Conservation (phyloP, 2,888 invertebrate genomes). For the Synanthedon formicaeformis region DNA sequence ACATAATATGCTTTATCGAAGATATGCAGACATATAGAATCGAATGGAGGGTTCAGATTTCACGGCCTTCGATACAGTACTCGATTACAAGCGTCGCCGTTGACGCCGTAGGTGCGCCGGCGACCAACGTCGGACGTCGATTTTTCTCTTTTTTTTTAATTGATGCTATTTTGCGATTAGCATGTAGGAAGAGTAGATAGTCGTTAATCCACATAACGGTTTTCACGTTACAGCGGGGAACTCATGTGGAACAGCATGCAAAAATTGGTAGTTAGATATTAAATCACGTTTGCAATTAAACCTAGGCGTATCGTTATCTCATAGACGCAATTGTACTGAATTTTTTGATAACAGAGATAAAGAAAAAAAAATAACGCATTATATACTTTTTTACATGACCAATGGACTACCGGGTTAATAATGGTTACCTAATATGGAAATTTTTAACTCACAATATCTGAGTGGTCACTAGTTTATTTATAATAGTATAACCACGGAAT, state of each 20-base stretch:
- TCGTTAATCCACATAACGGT: neutral
- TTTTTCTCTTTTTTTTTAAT: slow-evolving; percentile 21
- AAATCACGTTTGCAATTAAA: slow-evolving; percentile 13
- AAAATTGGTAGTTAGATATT: slow-evolving; percentile 25
- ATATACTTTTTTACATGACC: too few species aligned
- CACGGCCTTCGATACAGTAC: slow-evolving; percentile 58
- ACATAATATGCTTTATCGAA: too few species aligned
- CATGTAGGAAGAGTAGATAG: neutral
- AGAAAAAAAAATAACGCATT: too few species aligned
- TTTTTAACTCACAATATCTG: too few species aligned
- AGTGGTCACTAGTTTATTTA: too few species aligned
- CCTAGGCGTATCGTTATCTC: neutral
- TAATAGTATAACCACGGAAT: too few species aligned
- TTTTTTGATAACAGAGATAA: neutral
- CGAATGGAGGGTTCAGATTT: slow-evolving; percentile 57
- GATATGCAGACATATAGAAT: slow-evolving; percentile 18
- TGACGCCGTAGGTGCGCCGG: slow-evolving; percentile 32
- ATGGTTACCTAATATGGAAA: too few species aligned
- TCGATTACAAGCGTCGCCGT: slow-evolving; percentile 60
- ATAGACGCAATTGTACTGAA: neutral
- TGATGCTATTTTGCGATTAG: neutral
- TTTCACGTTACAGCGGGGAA: neutral
- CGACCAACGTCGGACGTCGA: slow-evolving; percentile 33
- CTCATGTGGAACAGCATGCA: slow-evolving; percentile 20
- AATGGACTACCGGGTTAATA: too few species aligned